These are phyloP conservation scores for Amblyteles armatorius DNA, from an alignment of 2,888 invertebrate genomes.

Conservation along the genomic window DNA sequence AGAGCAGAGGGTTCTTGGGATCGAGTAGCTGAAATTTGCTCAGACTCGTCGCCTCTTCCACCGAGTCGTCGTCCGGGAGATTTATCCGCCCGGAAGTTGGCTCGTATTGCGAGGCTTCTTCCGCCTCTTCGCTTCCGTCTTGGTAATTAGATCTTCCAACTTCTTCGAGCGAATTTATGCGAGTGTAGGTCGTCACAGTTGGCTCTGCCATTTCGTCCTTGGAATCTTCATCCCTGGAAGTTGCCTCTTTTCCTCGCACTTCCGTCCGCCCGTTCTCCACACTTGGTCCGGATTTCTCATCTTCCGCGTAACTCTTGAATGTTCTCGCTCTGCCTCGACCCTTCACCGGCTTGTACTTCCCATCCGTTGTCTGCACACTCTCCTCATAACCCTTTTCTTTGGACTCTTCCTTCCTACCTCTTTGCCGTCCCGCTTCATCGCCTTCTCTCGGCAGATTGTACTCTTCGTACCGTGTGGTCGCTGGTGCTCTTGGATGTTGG, in stretches of 20 bases:
- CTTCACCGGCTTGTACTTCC: not conserved
- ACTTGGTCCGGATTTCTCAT: slow-evolving; percentile 16
- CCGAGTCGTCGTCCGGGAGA: not conserved
- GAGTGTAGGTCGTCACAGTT: slow-evolving; percentile 52
- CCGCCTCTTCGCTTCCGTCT: slow-evolving; percentile 21
- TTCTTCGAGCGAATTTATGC: slow-evolving; percentile 40
- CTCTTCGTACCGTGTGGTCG: slow-evolving; percentile 79
- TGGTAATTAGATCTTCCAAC: slow-evolving; percentile 4
- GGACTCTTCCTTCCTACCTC: not conserved
- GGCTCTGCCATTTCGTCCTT: slow-evolving; percentile 51
- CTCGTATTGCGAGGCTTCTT: slow-evolving; percentile 8
- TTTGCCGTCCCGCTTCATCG: not conserved
- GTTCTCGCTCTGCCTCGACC: not conserved
- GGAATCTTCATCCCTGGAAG: slow-evolving; percentile 1
- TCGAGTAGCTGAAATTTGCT: slow-evolving; percentile 10
- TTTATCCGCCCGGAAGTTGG: slow-evolving; percentile 26
- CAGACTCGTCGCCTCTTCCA: not conserved
- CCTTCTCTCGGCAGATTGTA: slow-evolving; percentile 73
- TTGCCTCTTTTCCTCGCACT: not conserved
- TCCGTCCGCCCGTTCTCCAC: slow-evolving; percentile 1
- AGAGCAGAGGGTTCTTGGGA: slow-evolving; percentile 6
- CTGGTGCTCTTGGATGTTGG: slow-evolving; percentile 27
- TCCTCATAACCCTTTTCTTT: slow-evolving; percentile 5
- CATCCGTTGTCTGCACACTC: not conserved
- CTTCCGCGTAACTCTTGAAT: not conserved